Base-by-base conservation (phyloP, 2,888 invertebrate genomes). In the Pachliopta kotzebuea region DNA sequence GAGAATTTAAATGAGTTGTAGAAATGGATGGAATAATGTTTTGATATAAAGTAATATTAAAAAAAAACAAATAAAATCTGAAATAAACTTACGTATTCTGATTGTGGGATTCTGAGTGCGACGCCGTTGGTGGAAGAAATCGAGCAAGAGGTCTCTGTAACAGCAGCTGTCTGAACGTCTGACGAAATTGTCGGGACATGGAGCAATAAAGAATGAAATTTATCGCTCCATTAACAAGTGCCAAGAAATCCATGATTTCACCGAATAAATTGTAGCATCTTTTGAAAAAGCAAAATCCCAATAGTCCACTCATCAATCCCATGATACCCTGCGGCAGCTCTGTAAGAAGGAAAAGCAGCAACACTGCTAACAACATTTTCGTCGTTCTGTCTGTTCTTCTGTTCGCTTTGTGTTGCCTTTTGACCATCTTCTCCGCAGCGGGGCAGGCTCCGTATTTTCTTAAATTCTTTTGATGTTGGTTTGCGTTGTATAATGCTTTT, bases 141-240 rank as follows among this genome's bases (percentile, higher is more conserved):
- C 81, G 80, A 65, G 88, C 85, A 20, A 88, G 71, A 23, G 93
- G 92, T 20, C 92, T 88, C 70, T 88, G 78, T 80, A 86, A 81
- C 82, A 90, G 82, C 78, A 91, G 76, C 76, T 89, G 90, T 1
- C 90, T 84, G 67, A 91, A 91, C 23, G 90, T 90, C 83, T 85
- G 87, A 1, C 98, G 94, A 84, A 98, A 98, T 92, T 98, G 98
- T 69, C 96, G 93, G 69, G 97, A 98, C 98, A 98, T 98, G 56
- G 96, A 94, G 79, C 98, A 98, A 82, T 98, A 98, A 29, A 98
- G 93, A 63, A 98, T 96, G 81, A 98, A 98, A 87, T 98, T 98
- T 70, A 98, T 96, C 8, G 97, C 96, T 2, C 98, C 97, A 84
- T 98, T 98, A 68, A 97, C 92, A 55, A 98, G 93, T 0, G 98